Evolutionary conservation across 2,113 vertebrate genomes (phyloP), one percentile per base, ranked within the genome.

Genomic region (Empidonax alnorum): DNA sequence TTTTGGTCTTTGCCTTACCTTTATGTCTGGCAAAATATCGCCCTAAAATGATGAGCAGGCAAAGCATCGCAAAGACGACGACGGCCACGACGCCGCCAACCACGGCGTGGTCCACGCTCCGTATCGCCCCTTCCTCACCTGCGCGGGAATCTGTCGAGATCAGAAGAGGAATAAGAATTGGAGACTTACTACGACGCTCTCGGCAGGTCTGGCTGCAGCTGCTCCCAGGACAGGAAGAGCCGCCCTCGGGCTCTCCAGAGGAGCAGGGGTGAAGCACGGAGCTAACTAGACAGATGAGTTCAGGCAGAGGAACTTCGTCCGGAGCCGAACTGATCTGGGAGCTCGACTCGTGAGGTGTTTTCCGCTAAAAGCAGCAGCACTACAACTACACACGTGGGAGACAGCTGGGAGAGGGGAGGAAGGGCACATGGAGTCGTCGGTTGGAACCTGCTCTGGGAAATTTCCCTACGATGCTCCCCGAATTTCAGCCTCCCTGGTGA

Each of bases 11-110:
- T 9, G 17, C 85, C 97, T 98, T 98, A 99, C 99, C 99, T 99
- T 99, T 99, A 98, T 99, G 99, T 98, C 99, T 99, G 97, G 99
- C 99, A 95, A 99, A 99, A 93, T 99, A 99, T 95, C 99, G 99
- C 92, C 99, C 99, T 95, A 99, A 97, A 94, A 99, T 98, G 97
- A 99, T 99, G 97, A 99, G 99, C 90, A 99, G 98, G 94, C 99
- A 99, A 87, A 99, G 99, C 98, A 99, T 99, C 15, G 99, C 99
- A 33, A 99, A 99, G 96, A 99, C 99, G 81, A 99, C 99, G 96
- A 99, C 99, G 4, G 99, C 99, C 87, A 99, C 99, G 53, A 99
- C 99, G 18, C 99, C 99, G 5, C 99, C 99, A 2, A 99, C 99
- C 98, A 99, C 99, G 4, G 99, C 99, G 5, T 99, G 99, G 97